Evolutionary conservation across 2,113 vertebrate species (phyloP), one percentile per base, ranked within the genome.

Genomic region (Passer domesticus): DNA sequence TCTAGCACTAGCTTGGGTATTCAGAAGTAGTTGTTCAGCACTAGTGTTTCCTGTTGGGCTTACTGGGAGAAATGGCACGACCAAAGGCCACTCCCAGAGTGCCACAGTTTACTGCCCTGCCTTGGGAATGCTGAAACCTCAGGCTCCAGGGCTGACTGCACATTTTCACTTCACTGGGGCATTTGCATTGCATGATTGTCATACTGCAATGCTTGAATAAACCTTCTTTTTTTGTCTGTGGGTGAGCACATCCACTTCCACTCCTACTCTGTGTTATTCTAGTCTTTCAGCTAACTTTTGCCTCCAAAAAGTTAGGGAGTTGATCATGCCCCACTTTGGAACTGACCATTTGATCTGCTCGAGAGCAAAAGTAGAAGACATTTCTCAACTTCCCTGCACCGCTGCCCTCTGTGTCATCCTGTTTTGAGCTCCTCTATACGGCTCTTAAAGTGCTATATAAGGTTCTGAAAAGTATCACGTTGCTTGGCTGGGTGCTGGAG

Each of bases 211-310:
- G 81, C 84, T 94, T 79, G 81, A 91, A 94, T 87, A 94, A 94
- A 76, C 72, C 58, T 90, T 90, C 72, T 90, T 90, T 93, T 85
- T 83, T 63, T 74, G 83, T 85, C 79, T 85, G 52, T 92, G 79
- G 64, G 75, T 77, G 79, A 88, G 72, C 53, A 63, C 83, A 92
- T 96, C 91, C 86, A 63, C 86, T 92, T 66, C 35, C 31, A 60
- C 73, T 95, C 91, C 91, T 87, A 64, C 94, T 90, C 52, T 19
- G 30, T 87, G 94, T 92, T 95, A 92, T 87, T 92, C 80, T 84
- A 64, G 77, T 91, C 83, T 94, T 84, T 85, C 73, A 63, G 62
- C 76, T 95, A 74, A 81, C 83, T 94, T 96, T 77, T 85, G 72
- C 46, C 86, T 92, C 83, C 16, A 79, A 66, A 92, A 93, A 70